phyloP scores from a whole-genome alignment of 2,888 invertebrate species.

The Endomychus coccineus region DNA sequence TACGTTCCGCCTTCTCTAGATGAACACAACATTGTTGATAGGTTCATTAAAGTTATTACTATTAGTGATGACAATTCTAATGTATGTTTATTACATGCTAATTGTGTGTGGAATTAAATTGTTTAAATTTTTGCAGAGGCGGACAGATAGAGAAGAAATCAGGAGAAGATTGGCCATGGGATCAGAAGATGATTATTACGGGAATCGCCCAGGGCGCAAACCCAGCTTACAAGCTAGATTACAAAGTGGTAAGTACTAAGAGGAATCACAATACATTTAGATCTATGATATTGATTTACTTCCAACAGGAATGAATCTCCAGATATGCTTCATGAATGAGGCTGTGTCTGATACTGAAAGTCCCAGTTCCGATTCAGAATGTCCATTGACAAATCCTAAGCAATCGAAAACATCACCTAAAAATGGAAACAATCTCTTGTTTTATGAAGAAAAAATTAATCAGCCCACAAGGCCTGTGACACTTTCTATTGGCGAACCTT shows the following conservation, averaged over 20 bases:
- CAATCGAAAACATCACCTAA: constrained; percentile 32
- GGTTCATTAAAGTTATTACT: constrained; percentile 50
- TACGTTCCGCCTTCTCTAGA: constrained; percentile 43
- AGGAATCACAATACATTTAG: background rate
- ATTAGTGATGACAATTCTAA: constrained; percentile 41
- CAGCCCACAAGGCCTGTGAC: constrained; percentile 36
- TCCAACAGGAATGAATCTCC: constrained; percentile 76
- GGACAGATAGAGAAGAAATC: constrained; percentile 89
- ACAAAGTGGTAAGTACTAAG: constrained; percentile 62
- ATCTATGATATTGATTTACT: constrained; percentile 9
- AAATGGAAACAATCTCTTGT: constrained; percentile 15
- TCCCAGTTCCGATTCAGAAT: constrained; percentile 66
- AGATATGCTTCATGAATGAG: constrained; percentile 95
- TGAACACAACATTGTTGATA: constrained; percentile 50
- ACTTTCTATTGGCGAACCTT: constrained; percentile 43
- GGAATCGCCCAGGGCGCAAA: constrained; percentile 69
- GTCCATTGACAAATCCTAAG: constrained; percentile 39
- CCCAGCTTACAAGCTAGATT: constrained; percentile 81
- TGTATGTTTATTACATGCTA: constrained; percentile 17
- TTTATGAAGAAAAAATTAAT: constrained; percentile 16
- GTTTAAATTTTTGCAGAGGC: constrained; percentile 56
- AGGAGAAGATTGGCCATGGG: constrained; percentile 82
- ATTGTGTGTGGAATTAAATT: background rate
- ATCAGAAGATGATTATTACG: constrained; percentile 63
- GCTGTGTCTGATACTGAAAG: constrained; percentile 79